Percentiles rank a stretch among this genome's conserved stretches.
Conservation (phyloP, 1,140 invertebrate species). For the Argopecten irradians region DNA sequence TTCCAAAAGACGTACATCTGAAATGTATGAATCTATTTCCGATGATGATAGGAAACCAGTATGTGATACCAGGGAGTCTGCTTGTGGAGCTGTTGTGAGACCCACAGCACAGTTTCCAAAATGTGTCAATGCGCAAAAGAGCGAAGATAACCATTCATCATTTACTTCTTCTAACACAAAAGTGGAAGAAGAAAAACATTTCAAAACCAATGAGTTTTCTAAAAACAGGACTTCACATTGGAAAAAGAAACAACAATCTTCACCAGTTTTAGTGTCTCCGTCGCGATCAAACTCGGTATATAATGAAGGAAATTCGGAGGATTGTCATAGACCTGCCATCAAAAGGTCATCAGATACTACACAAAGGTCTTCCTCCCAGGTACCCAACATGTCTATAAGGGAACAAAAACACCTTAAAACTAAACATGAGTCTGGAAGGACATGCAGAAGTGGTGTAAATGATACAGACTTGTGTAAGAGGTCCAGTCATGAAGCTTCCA, state of each 20-base stretch:
- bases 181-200: not conserved
- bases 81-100: not conserved
- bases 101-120: not conserved
- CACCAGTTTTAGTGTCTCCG: not conserved
- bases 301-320: not conserved
- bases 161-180: not conserved
- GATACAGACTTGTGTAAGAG: not conserved
- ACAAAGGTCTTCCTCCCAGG: not conserved
- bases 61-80: not conserved
- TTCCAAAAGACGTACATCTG: not conserved
- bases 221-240: not conserved
- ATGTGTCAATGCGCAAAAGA: not conserved
- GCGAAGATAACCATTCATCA: not conserved
- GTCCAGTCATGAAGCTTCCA: not conserved
- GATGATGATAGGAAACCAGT: not conserved
- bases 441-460: not conserved
- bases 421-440: not conserved
- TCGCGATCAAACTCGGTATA: not conserved
- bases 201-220: not conserved
- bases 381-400: not conserved
- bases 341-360: not conserved
- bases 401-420: not conserved
- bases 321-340: not conserved
- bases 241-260: not conserved
- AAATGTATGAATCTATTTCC: not conserved